phyloP scores from a whole-genome alignment of 2,888 invertebrate species.

The Heterodera filipjevi region DNA sequence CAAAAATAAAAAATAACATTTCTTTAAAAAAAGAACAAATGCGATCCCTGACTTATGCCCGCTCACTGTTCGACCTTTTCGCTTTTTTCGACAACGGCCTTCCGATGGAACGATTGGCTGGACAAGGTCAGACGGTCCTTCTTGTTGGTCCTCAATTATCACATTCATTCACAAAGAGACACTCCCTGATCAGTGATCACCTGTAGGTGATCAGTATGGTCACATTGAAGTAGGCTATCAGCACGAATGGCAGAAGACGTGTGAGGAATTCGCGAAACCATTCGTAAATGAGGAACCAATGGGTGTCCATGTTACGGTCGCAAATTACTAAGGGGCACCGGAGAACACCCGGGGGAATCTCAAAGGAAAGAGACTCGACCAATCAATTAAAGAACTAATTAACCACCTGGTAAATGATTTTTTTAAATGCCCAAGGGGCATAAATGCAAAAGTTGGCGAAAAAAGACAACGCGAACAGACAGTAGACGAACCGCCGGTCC shows the following conservation, averaged over 20 bases:
- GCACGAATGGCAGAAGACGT: constrained; percentile 68
- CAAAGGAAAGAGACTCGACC: not conserved
- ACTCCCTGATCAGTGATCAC: not conserved
- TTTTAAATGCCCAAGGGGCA: constrained; percentile 64
- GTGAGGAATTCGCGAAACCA: constrained; percentile 62
- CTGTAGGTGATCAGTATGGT: constrained; percentile 68
- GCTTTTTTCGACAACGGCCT: constrained; percentile 39
- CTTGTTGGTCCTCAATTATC: constrained; percentile 63
- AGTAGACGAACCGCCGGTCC: constrained; percentile 25
- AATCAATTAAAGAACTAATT: not conserved
- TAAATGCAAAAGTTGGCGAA: constrained; percentile 61
- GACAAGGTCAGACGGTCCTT: constrained; percentile 64
- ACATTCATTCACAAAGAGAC: not conserved
- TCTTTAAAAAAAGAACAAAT: no score
- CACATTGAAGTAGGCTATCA: constrained; percentile 68
- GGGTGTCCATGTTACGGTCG: constrained; percentile 49
- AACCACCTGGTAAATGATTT: constrained; percentile 51
- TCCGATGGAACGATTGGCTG: constrained; percentile 36
- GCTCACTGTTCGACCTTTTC: constrained; percentile 45
- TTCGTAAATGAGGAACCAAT: constrained; percentile 59
- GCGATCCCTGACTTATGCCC: no score
- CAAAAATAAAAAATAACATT: no score
- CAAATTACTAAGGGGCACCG: constrained; percentile 60
- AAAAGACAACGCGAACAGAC: constrained; percentile 56
- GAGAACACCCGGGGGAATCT: constrained; percentile 44